Conservation (phyloP, 2,888 invertebrate species). For the Phorcus lineatus region DNA sequence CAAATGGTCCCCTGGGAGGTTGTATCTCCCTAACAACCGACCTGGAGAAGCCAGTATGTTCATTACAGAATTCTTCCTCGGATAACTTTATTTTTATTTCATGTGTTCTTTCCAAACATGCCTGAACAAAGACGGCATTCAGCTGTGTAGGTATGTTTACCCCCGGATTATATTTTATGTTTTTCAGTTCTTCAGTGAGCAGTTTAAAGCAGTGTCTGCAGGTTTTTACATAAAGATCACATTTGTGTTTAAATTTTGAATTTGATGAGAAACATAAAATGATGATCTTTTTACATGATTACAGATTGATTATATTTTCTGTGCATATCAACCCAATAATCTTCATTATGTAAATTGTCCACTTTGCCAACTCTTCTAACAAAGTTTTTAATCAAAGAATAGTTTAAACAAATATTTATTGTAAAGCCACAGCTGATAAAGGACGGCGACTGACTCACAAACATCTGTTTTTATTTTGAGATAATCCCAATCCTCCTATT, state of each 20-base stretch:
- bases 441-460: neutral
- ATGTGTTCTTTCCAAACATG: slow-evolving; percentile 2
- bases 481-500: slow-evolving; percentile 6
- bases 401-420: neutral
- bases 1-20: neutral
- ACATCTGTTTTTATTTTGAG: slow-evolving; percentile 10
- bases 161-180: neutral
- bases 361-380: too few relatives aligned
- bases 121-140: neutral
- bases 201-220: too few relatives aligned
- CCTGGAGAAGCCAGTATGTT: neutral
- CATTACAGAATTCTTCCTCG: neutral
- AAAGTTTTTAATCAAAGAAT: too few relatives aligned
- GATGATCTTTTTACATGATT: too few relatives aligned
- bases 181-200: too few relatives aligned
- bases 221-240: too few relatives aligned
- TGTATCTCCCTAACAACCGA: neutral
- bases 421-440: neutral
- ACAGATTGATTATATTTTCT: too few relatives aligned
- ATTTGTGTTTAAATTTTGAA: too few relatives aligned
- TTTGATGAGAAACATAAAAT: too few relatives aligned
- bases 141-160: neutral
- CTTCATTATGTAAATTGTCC: too few relatives aligned
- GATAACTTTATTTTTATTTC: neutral
- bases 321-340: too few relatives aligned